These are phyloP conservation scores for Andricus curvator DNA, from an alignment of 2,888 invertebrate genomes.

Conservation along the genomic window DNA sequence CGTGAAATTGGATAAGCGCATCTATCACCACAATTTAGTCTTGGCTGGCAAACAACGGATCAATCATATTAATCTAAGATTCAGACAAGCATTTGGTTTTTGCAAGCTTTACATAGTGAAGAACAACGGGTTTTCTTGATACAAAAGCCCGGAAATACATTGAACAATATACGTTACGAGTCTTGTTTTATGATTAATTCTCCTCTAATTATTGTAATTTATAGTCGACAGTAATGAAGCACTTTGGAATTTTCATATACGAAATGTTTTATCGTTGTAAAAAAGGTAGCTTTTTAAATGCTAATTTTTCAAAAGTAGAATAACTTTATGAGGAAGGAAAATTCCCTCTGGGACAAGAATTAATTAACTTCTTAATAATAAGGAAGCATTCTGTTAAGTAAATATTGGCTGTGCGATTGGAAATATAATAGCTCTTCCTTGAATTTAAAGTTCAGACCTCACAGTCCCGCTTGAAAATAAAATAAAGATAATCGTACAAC, in stretches of 20 bases:
- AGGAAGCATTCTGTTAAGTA: too few relatives aligned
- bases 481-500: too few relatives aligned
- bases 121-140: neutral
- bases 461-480: too few relatives aligned
- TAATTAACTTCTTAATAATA: too few relatives aligned
- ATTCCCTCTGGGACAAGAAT: neutral
- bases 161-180: neutral
- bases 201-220: constrained; percentile 1
- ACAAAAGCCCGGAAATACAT: constrained; percentile 10
- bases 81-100: neutral
- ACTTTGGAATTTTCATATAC: neutral
- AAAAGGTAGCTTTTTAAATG: neutral
- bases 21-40: neutral
- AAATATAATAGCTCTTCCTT: too few relatives aligned
- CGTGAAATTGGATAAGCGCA: neutral
- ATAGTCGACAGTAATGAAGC: constrained; percentile 8
- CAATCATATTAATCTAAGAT: constrained; percentile 18
- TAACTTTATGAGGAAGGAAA: neutral
- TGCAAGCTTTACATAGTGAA: neutral
- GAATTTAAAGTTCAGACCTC: too few relatives aligned
- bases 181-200: neutral
- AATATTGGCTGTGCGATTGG: too few relatives aligned
- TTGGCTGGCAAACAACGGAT: constrained; percentile 14
- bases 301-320: neutral
- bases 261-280: neutral